Conservation (phyloP, 2,113 vertebrate species). For the Prionailurus viverrinus region DNA sequence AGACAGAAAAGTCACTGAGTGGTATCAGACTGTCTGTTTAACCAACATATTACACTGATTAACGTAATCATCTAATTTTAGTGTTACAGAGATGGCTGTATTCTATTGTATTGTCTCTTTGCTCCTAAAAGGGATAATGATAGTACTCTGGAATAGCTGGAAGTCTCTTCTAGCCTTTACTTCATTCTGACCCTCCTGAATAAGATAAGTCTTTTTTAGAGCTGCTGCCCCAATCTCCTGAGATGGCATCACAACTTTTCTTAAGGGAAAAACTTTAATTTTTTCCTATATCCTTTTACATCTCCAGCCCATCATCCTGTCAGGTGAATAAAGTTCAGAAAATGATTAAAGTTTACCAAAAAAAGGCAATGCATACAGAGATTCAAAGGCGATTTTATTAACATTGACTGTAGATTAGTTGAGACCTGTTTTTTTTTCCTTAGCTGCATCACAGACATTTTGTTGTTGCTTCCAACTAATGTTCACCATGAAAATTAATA, state of each 20-base stretch:
- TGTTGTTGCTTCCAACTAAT: not conserved
- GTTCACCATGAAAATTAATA: constrained; percentile 4
- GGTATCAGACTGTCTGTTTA: too few relatives aligned
- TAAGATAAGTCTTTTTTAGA: not conserved
- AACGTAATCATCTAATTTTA: not conserved
- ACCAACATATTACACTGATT: not conserved
- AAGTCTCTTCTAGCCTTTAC: not conserved
- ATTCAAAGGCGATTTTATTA: not conserved
- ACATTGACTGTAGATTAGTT: not conserved
- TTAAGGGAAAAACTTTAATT: not conserved
- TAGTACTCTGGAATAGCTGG: not conserved
- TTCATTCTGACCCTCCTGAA: not conserved
- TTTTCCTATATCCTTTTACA: not conserved
- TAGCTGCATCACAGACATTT: not conserved
- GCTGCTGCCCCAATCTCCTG: not conserved
- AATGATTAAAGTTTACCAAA: not conserved
- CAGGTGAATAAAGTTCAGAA: not conserved
- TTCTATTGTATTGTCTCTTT: not conserved
- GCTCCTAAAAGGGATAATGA: not conserved
- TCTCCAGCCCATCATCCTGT: not conserved
- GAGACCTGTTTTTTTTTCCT: not conserved
- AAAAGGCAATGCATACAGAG: not conserved
- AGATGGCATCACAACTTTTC: not conserved
- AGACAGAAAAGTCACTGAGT: too few relatives aligned
- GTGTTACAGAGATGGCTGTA: not conserved